A percentile compares a stretch with the other conserved stretches of the same genome.
These are phyloP conservation scores for Platysternon megacephalum DNA, from an alignment of 2,113 vertebrate genomes.

Conservation along the genomic window DNA sequence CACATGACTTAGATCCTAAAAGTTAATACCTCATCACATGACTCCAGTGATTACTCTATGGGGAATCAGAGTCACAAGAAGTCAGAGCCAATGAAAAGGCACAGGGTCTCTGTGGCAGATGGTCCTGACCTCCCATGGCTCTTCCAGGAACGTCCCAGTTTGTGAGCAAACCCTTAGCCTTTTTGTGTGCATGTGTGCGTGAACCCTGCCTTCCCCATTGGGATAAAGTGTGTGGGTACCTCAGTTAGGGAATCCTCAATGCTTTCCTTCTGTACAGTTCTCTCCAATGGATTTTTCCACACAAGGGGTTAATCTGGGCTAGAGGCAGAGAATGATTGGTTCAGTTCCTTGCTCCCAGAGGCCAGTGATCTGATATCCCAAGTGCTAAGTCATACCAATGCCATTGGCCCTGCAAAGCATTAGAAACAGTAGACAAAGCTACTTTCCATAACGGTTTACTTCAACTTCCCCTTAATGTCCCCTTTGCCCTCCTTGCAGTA, in stretches of 20 bases:
- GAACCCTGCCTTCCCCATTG: not conserved
- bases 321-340: not conserved
- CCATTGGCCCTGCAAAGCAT: not conserved
- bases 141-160: not conserved
- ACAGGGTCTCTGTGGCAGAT: not conserved
- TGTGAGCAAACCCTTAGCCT: not conserved
- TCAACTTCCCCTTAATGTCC: not conserved
- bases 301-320: not conserved
- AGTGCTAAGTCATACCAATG: not conserved
- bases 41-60: not conserved
- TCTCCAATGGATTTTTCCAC: not conserved
- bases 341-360: not conserved
- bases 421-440: not conserved
- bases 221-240: not conserved
- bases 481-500: not conserved
- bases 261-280: not conserved
- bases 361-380: not conserved
- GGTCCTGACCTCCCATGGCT: not conserved
- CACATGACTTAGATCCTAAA: not conserved
- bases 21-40: not conserved
- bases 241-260: not conserved
- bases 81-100: not conserved
- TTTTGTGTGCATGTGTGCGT: too few relatives aligned
- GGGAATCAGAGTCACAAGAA: not conserved
- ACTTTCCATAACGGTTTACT: not conserved